Conservation (phyloP, 2,888 invertebrate species). For the Lampropteryx suffumata region DNA sequence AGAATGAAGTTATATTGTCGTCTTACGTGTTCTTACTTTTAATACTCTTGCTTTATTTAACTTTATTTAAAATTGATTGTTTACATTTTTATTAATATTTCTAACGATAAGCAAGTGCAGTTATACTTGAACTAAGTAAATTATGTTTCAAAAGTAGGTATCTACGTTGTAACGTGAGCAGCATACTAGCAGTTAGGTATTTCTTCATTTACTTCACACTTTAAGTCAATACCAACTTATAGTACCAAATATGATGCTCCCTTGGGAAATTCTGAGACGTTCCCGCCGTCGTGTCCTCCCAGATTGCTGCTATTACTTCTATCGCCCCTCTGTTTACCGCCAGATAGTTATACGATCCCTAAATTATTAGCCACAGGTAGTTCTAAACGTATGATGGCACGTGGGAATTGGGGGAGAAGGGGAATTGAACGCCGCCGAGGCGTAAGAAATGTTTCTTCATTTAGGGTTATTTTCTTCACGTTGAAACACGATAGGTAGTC, state of each 20-base stretch:
- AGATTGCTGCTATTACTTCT: conserved; percentile 77
- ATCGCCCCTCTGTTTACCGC: conserved; percentile 70
- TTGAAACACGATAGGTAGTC: neutral
- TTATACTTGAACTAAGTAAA: too few relatives aligned
- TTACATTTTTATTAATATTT: too few relatives aligned
- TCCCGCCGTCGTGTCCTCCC: conserved; percentile 55
- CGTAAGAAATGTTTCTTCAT: conserved; percentile 29
- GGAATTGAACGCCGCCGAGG: conserved; percentile 39
- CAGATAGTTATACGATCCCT: conserved; percentile 69
- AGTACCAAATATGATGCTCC: conserved; percentile 53
- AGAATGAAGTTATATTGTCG: neutral
- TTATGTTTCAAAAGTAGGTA: too few relatives aligned
- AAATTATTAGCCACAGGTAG: conserved; percentile 63
- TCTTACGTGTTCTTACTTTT: neutral
- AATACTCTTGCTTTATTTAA: too few relatives aligned
- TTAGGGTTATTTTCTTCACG: conserved; percentile 8
- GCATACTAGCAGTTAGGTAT: neutral
- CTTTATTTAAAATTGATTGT: too few relatives aligned
- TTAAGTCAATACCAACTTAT: conserved; percentile 40
- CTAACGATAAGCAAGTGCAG: too few relatives aligned
- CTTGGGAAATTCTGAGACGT: conserved; percentile 74
- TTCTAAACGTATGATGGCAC: conserved; percentile 35
- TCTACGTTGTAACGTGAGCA: neutral
- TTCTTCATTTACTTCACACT: conserved; percentile 11
- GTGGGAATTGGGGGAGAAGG: conserved; percentile 21